Base-by-base conservation (phyloP, 37 sponge, comb jelly and placozoan genomes). In the Spongilla lacustris region DNA sequence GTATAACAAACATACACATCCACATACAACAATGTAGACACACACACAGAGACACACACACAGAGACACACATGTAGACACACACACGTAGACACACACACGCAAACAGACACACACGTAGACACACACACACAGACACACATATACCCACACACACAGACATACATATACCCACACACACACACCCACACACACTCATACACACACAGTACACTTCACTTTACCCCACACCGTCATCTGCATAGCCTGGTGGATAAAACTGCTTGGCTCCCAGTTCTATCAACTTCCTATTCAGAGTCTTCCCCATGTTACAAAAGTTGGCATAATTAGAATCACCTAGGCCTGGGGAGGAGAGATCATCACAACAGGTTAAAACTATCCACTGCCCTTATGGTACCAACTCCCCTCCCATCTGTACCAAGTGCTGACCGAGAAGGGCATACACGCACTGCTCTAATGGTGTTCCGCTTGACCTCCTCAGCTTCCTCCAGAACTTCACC, bases 241-340 rank as follows among this genome's bases (percentile, higher is more conserved):
- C 98, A 87, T 75, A 97, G 23, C 94, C 98, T 3, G 94, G 68
- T 37, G 87, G 91, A 81, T 95, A 91, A 80, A 99, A 99, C 1
- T 77, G 75, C 19, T 32, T 66, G 3, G 98, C 98, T 25, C 98
- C 95, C 10, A 94, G 72, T 46, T 91, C 92, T 37, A 74, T 36
- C 78, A 97, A 70, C 68, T 95, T 83, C 86, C 84, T 75, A 67
- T 94, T 78, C 76, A 99, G 69, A 72, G 71, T 79, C 82, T 97
- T 97, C 30, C 98, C 95, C 89, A 95, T 94, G 80, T 93, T 93
- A 48, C 99, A 97, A 80, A 97, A 99, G 71, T 99, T 95, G 74
- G 91, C 84, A 81, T 99, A 99, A 84, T 99, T 99, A 28, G 92
- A 84, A 79, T 99, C 99, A 66, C 99, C 99, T 9, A 99, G 83